Evolutionary conservation across 2,888 invertebrate genomes (phyloP), one percentile per base, ranked within the genome.

Genomic region (Harpalus rubripes): DNA sequence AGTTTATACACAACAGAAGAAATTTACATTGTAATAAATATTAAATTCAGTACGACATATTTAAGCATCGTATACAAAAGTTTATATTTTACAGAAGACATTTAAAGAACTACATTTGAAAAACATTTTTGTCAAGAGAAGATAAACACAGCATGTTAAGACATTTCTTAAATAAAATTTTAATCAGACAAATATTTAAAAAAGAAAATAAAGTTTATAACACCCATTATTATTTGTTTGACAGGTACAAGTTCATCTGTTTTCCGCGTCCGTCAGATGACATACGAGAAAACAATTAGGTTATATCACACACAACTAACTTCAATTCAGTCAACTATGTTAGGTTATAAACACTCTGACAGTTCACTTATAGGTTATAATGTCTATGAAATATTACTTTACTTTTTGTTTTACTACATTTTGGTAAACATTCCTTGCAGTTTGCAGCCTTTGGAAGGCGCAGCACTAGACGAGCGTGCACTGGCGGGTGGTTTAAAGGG

Each of bases 401-500:
- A 44, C 44, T 59, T 5, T 32, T 22, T 58, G n/a, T n/a, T 6
- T 61, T 7, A 65, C 22, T 63, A 26, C 26, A 8, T 68, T 32
- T 39, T 32, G 6, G 65, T 80, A 63, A 80, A 44, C 22, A 80
- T 80, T 32, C 32, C 59, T 10, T 39, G 26, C 39, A 39, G 2
- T 32, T 32, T 15, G 72, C 41, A 12, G 72, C 72, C 16, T 74
- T 18, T 18, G 15, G 44, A 41, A 74, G 68, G 68, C 68, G 15
- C 26, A 68, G 68, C 39, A 68, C 72, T 74, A 74, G 78, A 15
- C 78, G 56, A 52, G 44, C 44, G 44, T 52, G 26, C 56, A 32
- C 22, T 78, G 56, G 58, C 59, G 79, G 84, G 56, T 32, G 79
- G 58, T 56, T 68, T 41, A 61, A 74, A 78, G 65, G 85, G 18